phyloP scores from a whole-genome alignment of 2,113 vertebrate genomes.

The Brachyistius frenatus region DNA sequence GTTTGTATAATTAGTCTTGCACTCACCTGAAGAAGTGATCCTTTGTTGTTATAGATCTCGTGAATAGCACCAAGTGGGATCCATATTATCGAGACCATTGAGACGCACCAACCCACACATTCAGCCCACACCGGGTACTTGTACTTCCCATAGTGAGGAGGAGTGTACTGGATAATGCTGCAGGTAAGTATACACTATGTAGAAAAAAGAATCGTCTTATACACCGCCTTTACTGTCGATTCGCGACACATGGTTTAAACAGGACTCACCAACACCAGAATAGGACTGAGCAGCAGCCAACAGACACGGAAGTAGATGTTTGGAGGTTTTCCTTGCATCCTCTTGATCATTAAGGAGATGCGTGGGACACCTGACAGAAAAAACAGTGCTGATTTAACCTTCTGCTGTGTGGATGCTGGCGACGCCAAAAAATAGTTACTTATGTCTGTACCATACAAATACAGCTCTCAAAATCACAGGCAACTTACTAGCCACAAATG shows the following conservation, averaged over 20 bases:
- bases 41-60: conserved; percentile 77
- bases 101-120: conserved; percentile 80
- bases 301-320: conserved; percentile 80
- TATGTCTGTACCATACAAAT: background rate
- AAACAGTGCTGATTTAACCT: conserved; percentile 21
- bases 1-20: background rate
- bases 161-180: conserved; percentile 81
- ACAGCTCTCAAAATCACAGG: too few relatives aligned
- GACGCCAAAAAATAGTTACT: background rate
- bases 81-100: conserved; percentile 82
- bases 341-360: conserved; percentile 76
- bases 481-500: too few relatives aligned
- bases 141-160: conserved; percentile 80
- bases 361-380: conserved; percentile 65
- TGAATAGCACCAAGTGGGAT: conserved; percentile 83
- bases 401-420: background rate
- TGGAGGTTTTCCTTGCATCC: conserved; percentile 78
- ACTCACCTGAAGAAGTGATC: conserved; percentile 78
- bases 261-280: conserved; percentile 81
- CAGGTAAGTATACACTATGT: conserved; percentile 78
- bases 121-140: conserved; percentile 82
- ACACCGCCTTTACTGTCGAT: background rate
- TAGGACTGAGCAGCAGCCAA: conserved; percentile 78
- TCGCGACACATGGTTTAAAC: background rate
- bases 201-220: background rate